Evolutionary conservation across 2,113 vertebrate genomes (phyloP).

Genomic region (Crotalus tigris): DNA sequence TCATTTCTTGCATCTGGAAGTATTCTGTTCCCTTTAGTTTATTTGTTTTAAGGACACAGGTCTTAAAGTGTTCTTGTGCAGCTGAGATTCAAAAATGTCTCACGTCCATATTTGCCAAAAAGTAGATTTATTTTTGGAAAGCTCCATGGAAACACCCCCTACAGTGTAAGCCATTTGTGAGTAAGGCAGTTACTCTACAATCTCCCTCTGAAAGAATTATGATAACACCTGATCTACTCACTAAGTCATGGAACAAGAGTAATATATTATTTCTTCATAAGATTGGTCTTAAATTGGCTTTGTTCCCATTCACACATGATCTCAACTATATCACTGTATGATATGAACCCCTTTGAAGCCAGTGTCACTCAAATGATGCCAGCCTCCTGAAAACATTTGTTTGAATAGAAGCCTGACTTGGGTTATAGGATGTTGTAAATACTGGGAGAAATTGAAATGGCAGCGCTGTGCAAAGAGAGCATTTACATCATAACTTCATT

Average conservation of each 20-base stretch:
- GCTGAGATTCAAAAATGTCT: conserved; percentile 5
- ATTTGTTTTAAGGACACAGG: background rate
- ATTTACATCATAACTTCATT: background rate
- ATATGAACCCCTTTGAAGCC: background rate
- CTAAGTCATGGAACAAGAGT: conserved; percentile 29
- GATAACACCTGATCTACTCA: conserved; percentile 15
- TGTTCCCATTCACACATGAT: conserved; percentile 13
- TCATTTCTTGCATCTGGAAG: conserved; percentile 4
- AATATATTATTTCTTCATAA: conserved; percentile 44
- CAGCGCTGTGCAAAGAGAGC: background rate
- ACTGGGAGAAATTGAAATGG: background rate
- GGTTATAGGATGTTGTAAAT: background rate
- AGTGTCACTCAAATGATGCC: background rate
- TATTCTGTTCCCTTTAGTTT: background rate
- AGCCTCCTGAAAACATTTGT: background rate
- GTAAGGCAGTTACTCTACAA: conserved; percentile 35
- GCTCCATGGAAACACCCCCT: background rate
- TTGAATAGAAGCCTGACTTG: background rate
- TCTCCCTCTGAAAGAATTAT: conserved; percentile 24
- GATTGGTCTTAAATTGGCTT: background rate
- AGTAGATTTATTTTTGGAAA: background rate
- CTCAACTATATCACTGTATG: conserved; percentile 3
- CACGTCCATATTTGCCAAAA: background rate
- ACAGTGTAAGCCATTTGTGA: conserved; percentile 7
- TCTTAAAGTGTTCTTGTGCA: background rate